Evolutionary conservation across 2,113 vertebrate genomes (phyloP).

Genomic region (Melanotaenia duboulayi): DNA sequence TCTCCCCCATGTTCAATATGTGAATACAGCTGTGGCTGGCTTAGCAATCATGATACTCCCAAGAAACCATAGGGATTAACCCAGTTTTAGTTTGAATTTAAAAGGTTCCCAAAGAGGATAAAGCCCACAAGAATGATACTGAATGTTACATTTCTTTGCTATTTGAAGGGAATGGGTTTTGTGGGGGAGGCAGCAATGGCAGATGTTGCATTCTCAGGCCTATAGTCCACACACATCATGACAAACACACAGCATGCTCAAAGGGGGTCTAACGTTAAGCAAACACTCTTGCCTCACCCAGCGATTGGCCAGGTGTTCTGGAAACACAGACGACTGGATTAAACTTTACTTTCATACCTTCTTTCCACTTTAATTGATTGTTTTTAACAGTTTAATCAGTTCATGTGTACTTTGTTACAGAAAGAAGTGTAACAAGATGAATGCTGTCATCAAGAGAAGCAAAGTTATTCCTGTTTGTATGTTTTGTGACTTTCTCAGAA

Average conservation of each 20-base stretch:
- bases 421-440: constrained; percentile 9
- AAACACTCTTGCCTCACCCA: background rate
- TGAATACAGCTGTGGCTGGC: constrained; percentile 50
- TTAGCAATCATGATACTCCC: constrained; percentile 47
- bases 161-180: constrained; percentile 39
- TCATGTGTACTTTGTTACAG: background rate
- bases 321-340: constrained; percentile 10
- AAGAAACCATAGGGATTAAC: constrained; percentile 64
- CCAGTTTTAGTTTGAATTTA: constrained; percentile 62
- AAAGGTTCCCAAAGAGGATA: constrained; percentile 55
- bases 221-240: constrained; percentile 1
- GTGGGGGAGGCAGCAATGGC: constrained; percentile 15
- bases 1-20: constrained; percentile 50
- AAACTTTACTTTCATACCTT: background rate
- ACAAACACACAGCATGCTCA: constrained; percentile 13
- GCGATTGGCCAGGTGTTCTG: constrained; percentile 2
- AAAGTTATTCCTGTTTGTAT: background rate
- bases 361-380: too few species aligned
- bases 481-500: constrained; percentile 3
- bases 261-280: constrained; percentile 5
- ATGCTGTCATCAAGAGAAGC: constrained; percentile 12
- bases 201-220: constrained; percentile 21
- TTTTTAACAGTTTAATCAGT: background rate
- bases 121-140: constrained; percentile 45
- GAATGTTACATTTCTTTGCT: constrained; percentile 46